Conservation (phyloP, 2,113 vertebrate genomes). For the Capreolus pygargus region DNA sequence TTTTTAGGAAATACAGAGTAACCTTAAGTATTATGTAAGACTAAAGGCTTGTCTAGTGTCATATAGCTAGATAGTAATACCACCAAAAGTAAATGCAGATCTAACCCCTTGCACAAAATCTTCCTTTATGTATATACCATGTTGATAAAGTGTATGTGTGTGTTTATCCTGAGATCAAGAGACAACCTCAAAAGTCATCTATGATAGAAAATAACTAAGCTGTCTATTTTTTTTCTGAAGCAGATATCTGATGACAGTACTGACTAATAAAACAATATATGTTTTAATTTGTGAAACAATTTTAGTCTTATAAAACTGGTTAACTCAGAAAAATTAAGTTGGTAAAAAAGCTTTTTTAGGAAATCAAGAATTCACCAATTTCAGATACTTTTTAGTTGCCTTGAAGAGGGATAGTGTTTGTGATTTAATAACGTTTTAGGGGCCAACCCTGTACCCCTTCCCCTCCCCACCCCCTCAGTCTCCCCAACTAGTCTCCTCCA, state of each 20-base stretch:
- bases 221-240: not conserved
- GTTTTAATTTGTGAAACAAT: not conserved
- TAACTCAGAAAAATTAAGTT: not conserved
- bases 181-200: not conserved
- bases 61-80: not conserved
- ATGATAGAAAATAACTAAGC: not conserved
- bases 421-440: not conserved
- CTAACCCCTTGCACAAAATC: not conserved
- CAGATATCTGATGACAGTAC: not conserved
- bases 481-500: not conserved
- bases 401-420: not conserved
- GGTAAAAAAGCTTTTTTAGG: not conserved
- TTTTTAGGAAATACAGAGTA: not conserved
- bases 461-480: fast-evolving
- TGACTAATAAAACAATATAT: not conserved
- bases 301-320: not conserved
- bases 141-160: not conserved
- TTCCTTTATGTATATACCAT: not conserved
- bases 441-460: not conserved
- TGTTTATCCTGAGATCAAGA: not conserved
- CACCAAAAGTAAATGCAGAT: not conserved
- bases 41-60: not conserved
- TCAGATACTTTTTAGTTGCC: not conserved
- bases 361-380: not conserved
- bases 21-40: not conserved